Conservation (phyloP, 1,140 invertebrate genomes). For the Drosophila nannoptera region DNA sequence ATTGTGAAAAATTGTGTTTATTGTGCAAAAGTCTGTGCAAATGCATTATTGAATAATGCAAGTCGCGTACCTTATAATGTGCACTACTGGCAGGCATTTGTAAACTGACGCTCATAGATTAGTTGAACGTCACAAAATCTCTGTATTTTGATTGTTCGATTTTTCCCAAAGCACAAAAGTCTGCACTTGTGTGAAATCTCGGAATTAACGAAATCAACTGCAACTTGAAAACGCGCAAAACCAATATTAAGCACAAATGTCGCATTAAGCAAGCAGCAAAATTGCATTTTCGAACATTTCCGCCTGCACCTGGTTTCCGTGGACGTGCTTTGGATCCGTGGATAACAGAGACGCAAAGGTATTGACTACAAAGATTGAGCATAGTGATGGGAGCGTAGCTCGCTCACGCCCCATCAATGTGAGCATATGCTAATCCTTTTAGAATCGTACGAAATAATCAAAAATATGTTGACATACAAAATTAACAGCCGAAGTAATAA, state of each 20-base stretch:
- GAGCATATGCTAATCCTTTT: too few species aligned
- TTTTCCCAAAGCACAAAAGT: slow-evolving; percentile 35
- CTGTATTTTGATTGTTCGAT: slow-evolving; percentile 34
- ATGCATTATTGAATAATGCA: slow-evolving; percentile 34
- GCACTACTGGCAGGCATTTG: slow-evolving; percentile 4
- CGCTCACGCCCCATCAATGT: slow-evolving; percentile 5
- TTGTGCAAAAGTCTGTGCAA: slow-evolving; percentile 30
- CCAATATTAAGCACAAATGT: slow-evolving; percentile 57
- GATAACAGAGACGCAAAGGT: slow-evolving; percentile 78
- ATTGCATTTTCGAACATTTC: slow-evolving; percentile 78
- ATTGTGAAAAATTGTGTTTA: slow-evolving; percentile 44
- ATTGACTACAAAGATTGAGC: slow-evolving; percentile 33
- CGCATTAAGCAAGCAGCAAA: slow-evolving; percentile 67
- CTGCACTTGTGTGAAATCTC: slow-evolving; percentile 31
- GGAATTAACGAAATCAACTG: slow-evolving; percentile 19
- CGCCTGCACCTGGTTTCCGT: slow-evolving; percentile 72
- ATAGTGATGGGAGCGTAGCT: slow-evolving; percentile 34
- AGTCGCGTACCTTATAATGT: slow-evolving; percentile 15
- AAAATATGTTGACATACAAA: too few species aligned
- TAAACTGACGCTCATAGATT: slow-evolving; percentile 14
- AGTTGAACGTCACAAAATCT: slow-evolving; percentile 5
- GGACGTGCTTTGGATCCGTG: slow-evolving; percentile 78
- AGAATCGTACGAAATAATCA: too few species aligned
- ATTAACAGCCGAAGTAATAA: not conserved
- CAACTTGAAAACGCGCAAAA: slow-evolving; percentile 29